These are phyloP conservation scores for Noturus placidus DNA, from an alignment of 2,113 vertebrate genomes.

Conservation along the genomic window DNA sequence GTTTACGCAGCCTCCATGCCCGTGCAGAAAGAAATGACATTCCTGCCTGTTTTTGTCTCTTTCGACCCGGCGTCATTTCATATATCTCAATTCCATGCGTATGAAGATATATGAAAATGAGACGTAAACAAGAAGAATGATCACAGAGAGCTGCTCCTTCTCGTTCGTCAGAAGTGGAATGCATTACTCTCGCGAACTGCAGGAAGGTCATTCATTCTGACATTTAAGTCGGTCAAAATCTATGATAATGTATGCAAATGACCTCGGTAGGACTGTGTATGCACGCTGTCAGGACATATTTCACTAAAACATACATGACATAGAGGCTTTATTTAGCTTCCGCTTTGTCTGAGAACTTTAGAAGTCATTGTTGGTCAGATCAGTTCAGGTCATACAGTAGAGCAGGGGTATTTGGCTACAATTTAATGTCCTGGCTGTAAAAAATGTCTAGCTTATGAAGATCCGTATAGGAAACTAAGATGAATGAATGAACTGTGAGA, in stretches of 20 bases:
- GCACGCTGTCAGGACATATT: slow-evolving; percentile 5
- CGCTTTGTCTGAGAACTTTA: neutral
- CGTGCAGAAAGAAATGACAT: neutral
- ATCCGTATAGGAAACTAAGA: too few species aligned
- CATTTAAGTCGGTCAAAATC: slow-evolving; percentile 40
- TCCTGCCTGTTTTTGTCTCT: neutral
- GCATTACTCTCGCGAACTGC: slow-evolving; percentile 34
- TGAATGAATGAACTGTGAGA: neutral
- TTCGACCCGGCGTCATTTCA: neutral
- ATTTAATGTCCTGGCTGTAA: too few species aligned
- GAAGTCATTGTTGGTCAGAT: neutral
- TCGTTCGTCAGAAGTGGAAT: slow-evolving; percentile 30
- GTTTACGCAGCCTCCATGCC: neutral
- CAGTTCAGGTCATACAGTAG: neutral
- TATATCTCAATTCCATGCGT: slow-evolving; percentile 18
- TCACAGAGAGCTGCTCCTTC: slow-evolving; percentile 11
- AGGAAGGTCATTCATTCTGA: slow-evolving; percentile 57
- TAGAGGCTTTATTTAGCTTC: neutral
- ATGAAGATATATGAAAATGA: slow-evolving; percentile 17
- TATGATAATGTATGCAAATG: slow-evolving; percentile 48
- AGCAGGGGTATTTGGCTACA: neutral
- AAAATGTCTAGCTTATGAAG: too few species aligned
- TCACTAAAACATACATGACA: neutral
- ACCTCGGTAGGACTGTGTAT: slow-evolving; percentile 2
- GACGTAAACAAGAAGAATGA: neutral